A percentile compares a stretch with the other conserved stretches of the same genome.
Conservation (phyloP, 1,140 invertebrate species). For the Psix sp. region DNA sequence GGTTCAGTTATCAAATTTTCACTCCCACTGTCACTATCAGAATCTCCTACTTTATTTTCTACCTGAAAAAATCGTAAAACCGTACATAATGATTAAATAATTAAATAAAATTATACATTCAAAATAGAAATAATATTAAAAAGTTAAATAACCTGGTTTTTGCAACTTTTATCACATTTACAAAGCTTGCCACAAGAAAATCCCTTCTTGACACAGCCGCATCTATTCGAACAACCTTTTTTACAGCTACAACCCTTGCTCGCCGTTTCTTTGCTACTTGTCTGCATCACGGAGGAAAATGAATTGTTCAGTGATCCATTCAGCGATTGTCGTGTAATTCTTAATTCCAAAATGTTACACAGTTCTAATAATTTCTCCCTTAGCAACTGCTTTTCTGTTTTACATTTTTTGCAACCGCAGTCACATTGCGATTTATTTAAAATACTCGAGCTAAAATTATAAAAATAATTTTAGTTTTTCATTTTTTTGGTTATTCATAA, state of each 20-base stretch:
- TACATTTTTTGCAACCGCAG: slow-evolving; percentile 24
- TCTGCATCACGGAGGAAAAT: neutral
- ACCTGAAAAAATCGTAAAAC: no score
- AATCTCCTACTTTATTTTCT: no score
- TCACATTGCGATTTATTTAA: slow-evolving; percentile 10
- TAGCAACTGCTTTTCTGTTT: slow-evolving; percentile 15
- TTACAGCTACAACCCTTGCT: slow-evolving; percentile 35
- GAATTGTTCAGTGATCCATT: slow-evolving; percentile 5
- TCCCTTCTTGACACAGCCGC: slow-evolving; percentile 33
- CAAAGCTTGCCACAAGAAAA: slow-evolving; percentile 27
- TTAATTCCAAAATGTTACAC: slow-evolving; percentile 14
- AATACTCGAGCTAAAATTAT: slow-evolving; percentile 8
- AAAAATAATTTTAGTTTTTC: no score
- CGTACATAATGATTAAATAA: neutral
- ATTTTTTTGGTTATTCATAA: no score
- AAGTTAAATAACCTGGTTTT: slow-evolving; percentile 8
- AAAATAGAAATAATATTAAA: slow-evolving; percentile 6
- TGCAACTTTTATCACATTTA: slow-evolving; percentile 30
- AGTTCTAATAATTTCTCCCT: slow-evolving; percentile 24
- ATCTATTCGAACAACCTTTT: slow-evolving; percentile 25
- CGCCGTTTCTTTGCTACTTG: slow-evolving; percentile 2
- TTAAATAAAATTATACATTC: neutral
- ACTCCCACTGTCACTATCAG: no score
- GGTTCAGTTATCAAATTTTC: no score
- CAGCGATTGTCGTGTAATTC: slow-evolving; percentile 25